Conservation (phyloP, 2,113 vertebrate genomes). For the Bubo scandiacus region DNA sequence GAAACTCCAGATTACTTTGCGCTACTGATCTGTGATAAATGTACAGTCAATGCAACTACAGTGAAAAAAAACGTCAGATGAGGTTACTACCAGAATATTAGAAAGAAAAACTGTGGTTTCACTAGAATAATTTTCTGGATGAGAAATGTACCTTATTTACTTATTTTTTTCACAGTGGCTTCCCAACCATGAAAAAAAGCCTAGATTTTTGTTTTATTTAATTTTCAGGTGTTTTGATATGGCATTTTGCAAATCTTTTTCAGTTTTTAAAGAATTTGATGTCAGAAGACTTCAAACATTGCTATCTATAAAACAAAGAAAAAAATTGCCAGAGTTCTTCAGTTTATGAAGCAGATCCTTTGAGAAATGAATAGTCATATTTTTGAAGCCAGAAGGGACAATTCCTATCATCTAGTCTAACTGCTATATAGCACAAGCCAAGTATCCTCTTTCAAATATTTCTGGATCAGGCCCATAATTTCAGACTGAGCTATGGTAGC, state of each 20-base stretch:
- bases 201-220: neutral
- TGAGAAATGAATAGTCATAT: neutral
- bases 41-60: neutral
- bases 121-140: neutral
- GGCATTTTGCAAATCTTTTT: neutral
- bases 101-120: neutral
- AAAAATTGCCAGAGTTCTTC: neutral
- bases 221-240: neutral
- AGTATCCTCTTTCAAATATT: neutral
- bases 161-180: neutral
- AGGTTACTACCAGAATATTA: neutral
- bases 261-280: neutral
- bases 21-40: neutral
- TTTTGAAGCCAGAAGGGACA: neutral
- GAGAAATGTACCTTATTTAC: neutral
- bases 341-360: neutral
- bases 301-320: neutral
- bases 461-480: neutral
- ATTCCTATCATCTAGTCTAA: neutral
- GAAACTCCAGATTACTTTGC: neutral
- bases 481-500: neutral
- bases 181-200: neutral
- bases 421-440: neutral
- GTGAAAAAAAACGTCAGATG: neutral
- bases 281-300: neutral